Base-by-base conservation (phyloP, 2,888 invertebrate genomes). In the Cerastis rubricosa region DNA sequence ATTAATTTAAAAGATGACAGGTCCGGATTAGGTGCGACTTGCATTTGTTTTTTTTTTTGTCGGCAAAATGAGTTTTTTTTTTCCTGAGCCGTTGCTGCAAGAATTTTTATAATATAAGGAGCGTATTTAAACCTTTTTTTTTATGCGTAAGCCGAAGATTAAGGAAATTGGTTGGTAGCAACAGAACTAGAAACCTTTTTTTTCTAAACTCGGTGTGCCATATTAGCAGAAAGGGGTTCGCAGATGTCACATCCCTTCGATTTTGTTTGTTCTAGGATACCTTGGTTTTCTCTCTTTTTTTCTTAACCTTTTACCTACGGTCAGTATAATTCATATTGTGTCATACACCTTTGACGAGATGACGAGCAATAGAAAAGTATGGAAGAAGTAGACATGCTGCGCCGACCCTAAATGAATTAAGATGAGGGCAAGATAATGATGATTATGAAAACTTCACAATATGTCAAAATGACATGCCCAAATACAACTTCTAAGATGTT, bases 1-100 rank as follows among this genome's bases (percentile, higher is more conserved):
- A 87, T 87, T 86, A 80, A 87, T 87, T 84, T 86, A 74, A 73
- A 85, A 87, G 65, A 78, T 86, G 76, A 63, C 74, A 76, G 68
- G 71, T 51, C 59, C 40, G 77, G 72, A 82, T 82, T 76, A 75
- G 35, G 73, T 59, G 43, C 0, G 35, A 71, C 40, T 29, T 72
- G 72, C 63, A 78, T 54, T 54, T 63, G 45, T 43, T 54, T 63
- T 51, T 45, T 59, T 64, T 72, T 72, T 35, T 14, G 9, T 57
- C 12, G 11, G 0, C 14, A 43, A 43, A 40, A 7, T 17, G 0
- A 5, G 2, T 12, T 6, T 1, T 47, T 40, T n/a, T 40, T 40
- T 43, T 49, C 9, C 2, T 19, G 29, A 9, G 11, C 11, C 35
- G 7, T 35, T 29, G 19, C 43, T 49, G 14, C 22, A 57, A 49